Percentiles rank a stretch among this genome's conserved stretches.
phyloP scores from a whole-genome alignment of 1,140 invertebrate genomes.

The Dendrolimus punctatus region DNA sequence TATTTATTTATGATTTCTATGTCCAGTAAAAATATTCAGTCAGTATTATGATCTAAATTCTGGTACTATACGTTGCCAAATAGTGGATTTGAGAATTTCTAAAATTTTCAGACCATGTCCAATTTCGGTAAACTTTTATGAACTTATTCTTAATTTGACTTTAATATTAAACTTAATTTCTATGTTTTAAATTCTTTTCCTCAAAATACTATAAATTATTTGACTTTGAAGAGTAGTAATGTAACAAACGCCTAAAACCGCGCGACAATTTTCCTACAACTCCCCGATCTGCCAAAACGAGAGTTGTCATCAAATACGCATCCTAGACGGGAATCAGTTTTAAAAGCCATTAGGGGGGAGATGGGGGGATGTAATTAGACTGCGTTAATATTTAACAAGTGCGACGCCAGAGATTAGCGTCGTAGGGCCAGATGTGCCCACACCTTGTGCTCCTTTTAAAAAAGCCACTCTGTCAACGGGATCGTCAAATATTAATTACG shows the following conservation, averaged over 20 bases:
- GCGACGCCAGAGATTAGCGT: constrained; percentile 58
- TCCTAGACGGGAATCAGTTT: constrained; percentile 69
- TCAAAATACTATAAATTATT: no score
- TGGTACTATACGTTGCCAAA: no score
- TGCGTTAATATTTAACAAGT: constrained; percentile 71
- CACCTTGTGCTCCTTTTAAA: constrained; percentile 53
- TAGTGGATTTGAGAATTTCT: neutral
- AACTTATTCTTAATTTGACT: neutral
- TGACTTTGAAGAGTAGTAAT: neutral
- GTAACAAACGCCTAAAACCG: neutral
- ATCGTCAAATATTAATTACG: constrained; percentile 63
- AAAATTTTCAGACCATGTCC: neutral
- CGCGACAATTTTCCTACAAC: neutral
- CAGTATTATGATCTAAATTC: no score
- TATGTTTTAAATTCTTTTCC: no score
- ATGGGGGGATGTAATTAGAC: constrained; percentile 59
- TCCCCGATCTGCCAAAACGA: constrained; percentile 25
- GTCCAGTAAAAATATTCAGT: no score
- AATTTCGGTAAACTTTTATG: no score
- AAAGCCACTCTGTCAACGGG: constrained; percentile 48
- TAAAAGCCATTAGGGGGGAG: constrained; percentile 66
- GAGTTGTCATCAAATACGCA: constrained; percentile 70
- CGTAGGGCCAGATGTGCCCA: constrained; percentile 44
- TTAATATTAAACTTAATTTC: no score
- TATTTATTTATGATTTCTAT: no score